Evolutionary conservation across 2,113 vertebrate species (phyloP), one percentile per base, ranked within the genome.

Genomic region (Kobus ellipsiprymnus): DNA sequence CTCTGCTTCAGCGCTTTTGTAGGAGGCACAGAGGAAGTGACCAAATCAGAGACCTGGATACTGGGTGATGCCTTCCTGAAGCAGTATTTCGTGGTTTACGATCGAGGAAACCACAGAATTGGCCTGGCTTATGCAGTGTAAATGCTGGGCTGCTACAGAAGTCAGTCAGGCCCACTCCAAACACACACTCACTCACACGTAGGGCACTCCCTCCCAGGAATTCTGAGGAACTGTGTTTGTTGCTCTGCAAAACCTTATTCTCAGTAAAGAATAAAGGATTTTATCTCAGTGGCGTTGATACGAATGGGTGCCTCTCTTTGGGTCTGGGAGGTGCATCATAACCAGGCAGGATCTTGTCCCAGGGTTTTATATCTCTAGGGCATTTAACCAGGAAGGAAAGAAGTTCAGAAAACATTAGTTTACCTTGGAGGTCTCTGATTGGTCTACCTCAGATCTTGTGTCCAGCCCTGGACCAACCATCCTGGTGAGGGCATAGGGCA

Each of bases 11-110:
- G 85, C 36, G 78, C 33, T 64, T 94, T 97, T 5, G 29, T 78
- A 2, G 30, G 30, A 12, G 21, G 3, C 11, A 0, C 1, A 13
- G 4, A 8, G 19, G 0, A 21, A 23, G 2, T 36, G 9, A 1
- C 1, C 0, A 0, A 11, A 4, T 0, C 74, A 0, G 60, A 80
- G 36, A 30, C 13, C 74, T 96, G 96, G 94, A 33, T 97, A 33
- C 85, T 98, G 54, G 96, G 98, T 0, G 95, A 95, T 0, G 64
- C 92, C 62, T 97, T 98, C 96, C 85, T 97, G 50, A 60, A 91
- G 30, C 21, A 6, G n/a, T 71, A 71, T 71, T 36, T 71, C 10
- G 23, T 36, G 1, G 67, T 40, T 71, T 71, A 23, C 0, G 67
- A 71, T 40, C 2, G 67, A 29, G 19, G n/a, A 71, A 71, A 71